A percentile compares a stretch with the other conserved stretches of the same genome.
phyloP scores from a whole-genome alignment of 2,113 vertebrate genomes.

The Cephalopterus ornatus region DNA sequence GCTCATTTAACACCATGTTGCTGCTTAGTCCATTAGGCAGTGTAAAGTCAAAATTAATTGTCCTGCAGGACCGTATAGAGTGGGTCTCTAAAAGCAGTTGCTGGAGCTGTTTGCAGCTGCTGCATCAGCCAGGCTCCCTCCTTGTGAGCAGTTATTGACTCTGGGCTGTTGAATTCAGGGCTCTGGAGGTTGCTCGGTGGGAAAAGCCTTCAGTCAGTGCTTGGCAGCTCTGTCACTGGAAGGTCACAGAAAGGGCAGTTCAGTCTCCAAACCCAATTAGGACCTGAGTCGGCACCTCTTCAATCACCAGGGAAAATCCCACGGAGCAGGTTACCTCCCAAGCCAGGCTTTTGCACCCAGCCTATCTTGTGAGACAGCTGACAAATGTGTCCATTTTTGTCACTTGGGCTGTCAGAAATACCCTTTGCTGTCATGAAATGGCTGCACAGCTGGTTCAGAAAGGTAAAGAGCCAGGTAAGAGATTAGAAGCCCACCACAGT shows the following conservation, averaged over 20 bases:
- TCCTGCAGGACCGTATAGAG: not conserved
- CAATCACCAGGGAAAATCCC: not conserved
- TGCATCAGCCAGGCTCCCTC: not conserved
- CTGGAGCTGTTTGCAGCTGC: not conserved
- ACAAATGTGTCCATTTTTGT: not conserved
- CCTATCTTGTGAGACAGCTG: not conserved
- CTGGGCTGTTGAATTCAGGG: constrained; percentile 21
- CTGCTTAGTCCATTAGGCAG: constrained; percentile 22
- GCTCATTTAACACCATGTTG: not conserved
- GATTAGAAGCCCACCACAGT: not conserved
- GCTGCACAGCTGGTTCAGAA: not conserved
- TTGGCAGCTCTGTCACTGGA: constrained; percentile 4
- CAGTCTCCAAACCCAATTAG: not conserved
- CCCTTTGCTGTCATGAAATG: not conserved
- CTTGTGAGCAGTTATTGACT: not conserved
- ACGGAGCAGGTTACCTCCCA: not conserved
- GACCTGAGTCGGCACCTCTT: not conserved
- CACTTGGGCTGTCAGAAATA: not conserved
- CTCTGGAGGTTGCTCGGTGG: constrained; percentile 16
- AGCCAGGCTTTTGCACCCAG: not conserved
- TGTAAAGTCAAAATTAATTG: constrained; percentile 26
- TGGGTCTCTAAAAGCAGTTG: constrained; percentile 1
- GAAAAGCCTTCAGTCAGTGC: constrained; percentile 1
- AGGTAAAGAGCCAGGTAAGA: not conserved
- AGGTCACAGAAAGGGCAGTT: constrained; percentile 22